Percentiles rank a stretch among this genome's conserved stretches.
Conservation (phyloP, 2,888 invertebrate genomes). For the Matsumyia berberina region DNA sequence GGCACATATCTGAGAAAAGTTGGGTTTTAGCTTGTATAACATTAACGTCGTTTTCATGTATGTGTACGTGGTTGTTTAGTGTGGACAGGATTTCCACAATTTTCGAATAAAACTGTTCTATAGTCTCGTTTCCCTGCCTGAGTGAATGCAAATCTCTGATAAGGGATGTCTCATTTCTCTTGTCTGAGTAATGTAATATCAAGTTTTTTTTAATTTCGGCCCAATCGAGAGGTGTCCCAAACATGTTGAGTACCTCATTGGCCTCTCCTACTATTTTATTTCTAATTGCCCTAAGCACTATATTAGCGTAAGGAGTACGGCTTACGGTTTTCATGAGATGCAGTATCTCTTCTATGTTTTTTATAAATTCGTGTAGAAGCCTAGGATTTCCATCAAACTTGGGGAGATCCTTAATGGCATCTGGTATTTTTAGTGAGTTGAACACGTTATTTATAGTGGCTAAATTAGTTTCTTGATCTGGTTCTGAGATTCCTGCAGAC, state of each 20-base stretch:
- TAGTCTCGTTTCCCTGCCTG: slow-evolving; percentile 10
- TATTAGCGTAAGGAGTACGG: not conserved
- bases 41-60: too few relatives aligned
- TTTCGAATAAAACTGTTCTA: slow-evolving; percentile 40
- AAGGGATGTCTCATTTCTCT: slow-evolving; percentile 32
- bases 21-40: too few relatives aligned
- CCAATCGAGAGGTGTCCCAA: slow-evolving; percentile 32
- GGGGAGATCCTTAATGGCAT: not conserved
- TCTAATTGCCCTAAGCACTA: slow-evolving; percentile 50
- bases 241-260: slow-evolving; percentile 52
- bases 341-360: slow-evolving; percentile 21
- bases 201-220: slow-evolving; percentile 5
- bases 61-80: slow-evolving; percentile 38
- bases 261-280: slow-evolving; percentile 54
- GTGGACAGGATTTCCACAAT: slow-evolving; percentile 49
- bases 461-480: too few relatives aligned
- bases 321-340: not conserved
- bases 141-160: slow-evolving; percentile 25
- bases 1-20: too few relatives aligned
- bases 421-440: not conserved
- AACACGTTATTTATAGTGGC: too few relatives aligned
- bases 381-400: slow-evolving; percentile 14
- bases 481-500: too few relatives aligned
- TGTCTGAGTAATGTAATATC: slow-evolving; percentile 14
- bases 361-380: slow-evolving; percentile 7